Percentiles rank a stretch among this genome's conserved stretches.
phyloP scores from a whole-genome alignment of 2,113 vertebrate genomes.

The Hirundichthys speculiger region DNA sequence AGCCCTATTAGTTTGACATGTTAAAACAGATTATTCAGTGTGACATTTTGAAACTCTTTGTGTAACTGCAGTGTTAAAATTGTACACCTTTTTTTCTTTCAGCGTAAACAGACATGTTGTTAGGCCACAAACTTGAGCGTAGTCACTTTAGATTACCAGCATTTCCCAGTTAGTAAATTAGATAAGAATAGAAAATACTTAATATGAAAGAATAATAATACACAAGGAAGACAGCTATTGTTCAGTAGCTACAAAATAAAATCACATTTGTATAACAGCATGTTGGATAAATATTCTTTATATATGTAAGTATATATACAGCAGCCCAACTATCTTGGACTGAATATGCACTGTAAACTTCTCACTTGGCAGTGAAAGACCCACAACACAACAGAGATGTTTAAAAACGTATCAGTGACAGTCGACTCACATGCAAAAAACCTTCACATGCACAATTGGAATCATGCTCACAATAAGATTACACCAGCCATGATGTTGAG shows the following conservation, averaged over 20 bases:
- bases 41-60: no score
- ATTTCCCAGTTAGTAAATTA: neutral
- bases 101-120: no score
- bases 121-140: no score
- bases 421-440: neutral
- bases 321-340: neutral
- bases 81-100: no score
- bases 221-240: neutral
- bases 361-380: conserved; percentile 14
- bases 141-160: no score
- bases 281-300: no score
- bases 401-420: neutral
- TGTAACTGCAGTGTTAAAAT: no score
- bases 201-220: neutral
- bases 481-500: no score
- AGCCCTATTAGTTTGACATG: no score
- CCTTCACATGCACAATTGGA: no score
- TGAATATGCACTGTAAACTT: conserved; percentile 1
- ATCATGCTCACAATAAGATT: no score
- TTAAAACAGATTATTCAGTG: no score
- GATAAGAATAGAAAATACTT: neutral
- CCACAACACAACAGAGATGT: conserved; percentile 8
- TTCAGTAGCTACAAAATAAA: neutral
- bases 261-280: neutral
- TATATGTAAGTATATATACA: neutral